These are phyloP conservation scores for Odontocolon sp. DNA, from an alignment of 2,888 invertebrate species.

Conservation along the genomic window DNA sequence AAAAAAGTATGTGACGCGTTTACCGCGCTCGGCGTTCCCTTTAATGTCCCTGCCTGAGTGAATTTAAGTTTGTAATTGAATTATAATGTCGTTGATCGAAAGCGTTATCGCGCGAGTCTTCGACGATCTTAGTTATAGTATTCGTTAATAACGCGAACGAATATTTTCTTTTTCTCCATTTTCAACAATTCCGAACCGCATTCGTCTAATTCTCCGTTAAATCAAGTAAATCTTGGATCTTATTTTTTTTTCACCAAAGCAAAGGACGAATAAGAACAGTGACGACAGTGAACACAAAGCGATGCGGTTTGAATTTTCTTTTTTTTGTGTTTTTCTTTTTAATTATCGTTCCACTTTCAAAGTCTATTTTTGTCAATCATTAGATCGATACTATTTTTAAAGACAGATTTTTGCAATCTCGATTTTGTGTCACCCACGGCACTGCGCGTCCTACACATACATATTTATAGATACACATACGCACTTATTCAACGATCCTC, in stretches of 20 bases:
- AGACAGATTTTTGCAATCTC: slow-evolving; percentile 7
- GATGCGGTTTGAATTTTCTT: slow-evolving; percentile 43
- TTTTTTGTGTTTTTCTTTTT: slow-evolving; percentile 58
- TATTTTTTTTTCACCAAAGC: slow-evolving; percentile 21
- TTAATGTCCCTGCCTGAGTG: slow-evolving; percentile 8
- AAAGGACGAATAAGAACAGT: not conserved
- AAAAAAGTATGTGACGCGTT: not conserved
- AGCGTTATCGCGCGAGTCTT: not conserved
- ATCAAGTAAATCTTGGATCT: too few relatives aligned
- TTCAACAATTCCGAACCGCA: not conserved
- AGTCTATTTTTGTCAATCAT: slow-evolving; percentile 64
- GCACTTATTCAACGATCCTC: slow-evolving; percentile 26
- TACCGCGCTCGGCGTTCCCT: slow-evolving; percentile 5
- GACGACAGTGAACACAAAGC: slow-evolving; percentile 49
- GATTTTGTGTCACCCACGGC: slow-evolving; percentile 18
- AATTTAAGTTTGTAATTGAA: not conserved
- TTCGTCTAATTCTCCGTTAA: too few relatives aligned
- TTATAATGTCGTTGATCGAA: slow-evolving; percentile 9
- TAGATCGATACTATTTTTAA: slow-evolving; percentile 47
- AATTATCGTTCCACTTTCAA: slow-evolving; percentile 61
- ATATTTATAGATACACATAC: not conserved
- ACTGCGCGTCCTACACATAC: not conserved
- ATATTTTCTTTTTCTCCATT: too few relatives aligned
- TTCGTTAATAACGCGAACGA: slow-evolving; percentile 11
- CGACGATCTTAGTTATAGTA: slow-evolving; percentile 23